These are phyloP conservation scores for Strigamia transsilvanica DNA, from an alignment of 2,888 invertebrate genomes.

Conservation along the genomic window DNA sequence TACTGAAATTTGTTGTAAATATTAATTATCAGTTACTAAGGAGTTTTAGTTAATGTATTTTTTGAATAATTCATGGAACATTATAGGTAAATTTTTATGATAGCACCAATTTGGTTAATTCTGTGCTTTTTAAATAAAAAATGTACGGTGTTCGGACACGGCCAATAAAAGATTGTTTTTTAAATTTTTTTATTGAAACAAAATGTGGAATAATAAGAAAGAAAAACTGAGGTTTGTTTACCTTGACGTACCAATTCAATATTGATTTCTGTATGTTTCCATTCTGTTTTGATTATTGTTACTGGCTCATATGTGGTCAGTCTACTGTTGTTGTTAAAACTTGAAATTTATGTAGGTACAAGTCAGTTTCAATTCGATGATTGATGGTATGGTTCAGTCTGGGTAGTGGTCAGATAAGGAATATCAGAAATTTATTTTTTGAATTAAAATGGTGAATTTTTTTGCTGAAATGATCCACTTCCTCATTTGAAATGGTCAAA, in stretches of 20 bases:
- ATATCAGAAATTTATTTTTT: too few species aligned
- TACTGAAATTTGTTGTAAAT: slow-evolving; percentile 1
- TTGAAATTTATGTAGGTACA: not conserved
- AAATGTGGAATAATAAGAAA: too few species aligned
- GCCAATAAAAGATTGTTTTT: not conserved
- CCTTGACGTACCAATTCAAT: too few species aligned
- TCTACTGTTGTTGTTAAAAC: not conserved
- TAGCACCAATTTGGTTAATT: not conserved
- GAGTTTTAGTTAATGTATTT: not conserved
- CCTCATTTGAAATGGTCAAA: too few species aligned
- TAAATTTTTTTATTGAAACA: not conserved
- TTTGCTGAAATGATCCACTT: too few species aligned
- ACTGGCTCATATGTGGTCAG: too few species aligned
- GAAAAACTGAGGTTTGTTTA: too few species aligned
- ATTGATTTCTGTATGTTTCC: too few species aligned
- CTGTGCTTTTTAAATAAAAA: not conserved
- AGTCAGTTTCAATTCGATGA: slow-evolving; percentile 23
- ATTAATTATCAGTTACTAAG: not conserved
- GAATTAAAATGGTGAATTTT: too few species aligned
- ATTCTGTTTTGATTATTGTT: too few species aligned
- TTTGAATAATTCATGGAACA: not conserved
- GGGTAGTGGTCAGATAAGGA: not conserved
- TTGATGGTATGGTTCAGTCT: not conserved
- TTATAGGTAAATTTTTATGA: slow-evolving; percentile 2
- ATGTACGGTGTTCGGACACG: not conserved